These are phyloP conservation scores for Gopherus evgoodei DNA, from an alignment of 2,113 vertebrate genomes.

Conservation along the genomic window DNA sequence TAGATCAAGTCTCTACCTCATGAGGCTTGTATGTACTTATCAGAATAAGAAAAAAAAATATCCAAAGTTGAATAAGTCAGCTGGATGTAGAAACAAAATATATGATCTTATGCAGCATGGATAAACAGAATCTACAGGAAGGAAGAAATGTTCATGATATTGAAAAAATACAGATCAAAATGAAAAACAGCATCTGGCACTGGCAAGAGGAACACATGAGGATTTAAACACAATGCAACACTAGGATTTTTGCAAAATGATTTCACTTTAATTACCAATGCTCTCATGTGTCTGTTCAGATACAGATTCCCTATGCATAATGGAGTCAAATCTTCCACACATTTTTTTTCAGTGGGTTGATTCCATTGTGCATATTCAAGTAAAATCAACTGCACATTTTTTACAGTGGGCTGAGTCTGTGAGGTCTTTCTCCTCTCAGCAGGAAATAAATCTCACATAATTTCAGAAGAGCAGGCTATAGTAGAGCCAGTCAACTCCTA, in stretches of 20 bases:
- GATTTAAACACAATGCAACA: slow-evolving; percentile 30
- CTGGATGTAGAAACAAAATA: slow-evolving; percentile 62
- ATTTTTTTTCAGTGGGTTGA: background rate
- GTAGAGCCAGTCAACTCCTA: slow-evolving; percentile 63
- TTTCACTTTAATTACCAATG: slow-evolving; percentile 45
- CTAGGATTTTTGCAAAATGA: slow-evolving; percentile 46
- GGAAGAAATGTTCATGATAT: background rate
- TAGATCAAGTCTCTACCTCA: slow-evolving; percentile 65
- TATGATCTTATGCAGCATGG: slow-evolving; percentile 39
- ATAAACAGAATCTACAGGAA: slow-evolving; percentile 56
- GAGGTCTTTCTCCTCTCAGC: slow-evolving; percentile 63
- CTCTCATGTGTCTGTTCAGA: background rate
- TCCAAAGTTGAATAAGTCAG: slow-evolving; percentile 63
- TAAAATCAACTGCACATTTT: slow-evolving; percentile 69
- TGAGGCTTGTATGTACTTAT: slow-evolving; percentile 66
- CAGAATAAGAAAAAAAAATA: slow-evolving; percentile 43
- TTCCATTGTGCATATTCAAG: slow-evolving; percentile 67
- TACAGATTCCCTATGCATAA: slow-evolving; percentile 49
- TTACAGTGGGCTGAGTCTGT: slow-evolving; percentile 61
- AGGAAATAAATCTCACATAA: slow-evolving; percentile 71
- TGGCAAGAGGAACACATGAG: slow-evolving; percentile 22
- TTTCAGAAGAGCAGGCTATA: slow-evolving; percentile 55
- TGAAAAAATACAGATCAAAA: slow-evolving; percentile 9
- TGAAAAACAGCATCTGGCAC: slow-evolving; percentile 45
- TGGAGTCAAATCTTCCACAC: slow-evolving; percentile 34